Evolutionary conservation across 2,888 invertebrate genomes (phyloP).

Genomic region (Conus canariensis): DNA sequence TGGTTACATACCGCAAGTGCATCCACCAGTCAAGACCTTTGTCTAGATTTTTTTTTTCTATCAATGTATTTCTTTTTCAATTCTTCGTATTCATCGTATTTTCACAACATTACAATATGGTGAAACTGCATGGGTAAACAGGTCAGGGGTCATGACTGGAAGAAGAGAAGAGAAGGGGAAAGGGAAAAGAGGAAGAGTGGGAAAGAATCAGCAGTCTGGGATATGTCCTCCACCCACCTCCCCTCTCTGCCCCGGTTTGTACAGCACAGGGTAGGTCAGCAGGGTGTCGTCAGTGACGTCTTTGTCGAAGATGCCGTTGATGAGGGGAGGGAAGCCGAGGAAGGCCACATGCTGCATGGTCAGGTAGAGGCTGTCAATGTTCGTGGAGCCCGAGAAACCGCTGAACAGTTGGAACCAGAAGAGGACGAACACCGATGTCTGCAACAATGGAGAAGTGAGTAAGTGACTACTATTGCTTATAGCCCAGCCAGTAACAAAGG

Average conservation of each 20-base stretch:
- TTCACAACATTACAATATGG: no score
- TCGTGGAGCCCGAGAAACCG: constrained; percentile 95
- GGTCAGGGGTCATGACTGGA: no score
- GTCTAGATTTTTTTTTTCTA: no score
- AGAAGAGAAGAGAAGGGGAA: no score
- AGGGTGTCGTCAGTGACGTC: constrained; percentile 90
- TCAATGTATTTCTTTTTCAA: no score
- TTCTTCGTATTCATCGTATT: no score
- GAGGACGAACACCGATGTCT: constrained; percentile 96
- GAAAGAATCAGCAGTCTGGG: no score
- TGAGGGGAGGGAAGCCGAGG: constrained; percentile 95
- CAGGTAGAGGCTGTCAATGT: constrained; percentile 97
- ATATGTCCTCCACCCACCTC: constrained; percentile 62
- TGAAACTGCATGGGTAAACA: no score
- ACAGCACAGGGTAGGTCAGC: constrained; percentile 88
- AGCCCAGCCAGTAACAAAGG: no score
- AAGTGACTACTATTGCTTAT: background rate
- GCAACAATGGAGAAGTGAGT: constrained; percentile 63
- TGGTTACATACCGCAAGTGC: no score
- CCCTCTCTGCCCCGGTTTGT: constrained; percentile 86
- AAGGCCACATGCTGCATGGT: constrained; percentile 97
- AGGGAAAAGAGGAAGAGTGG: no score
- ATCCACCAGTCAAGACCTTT: no score
- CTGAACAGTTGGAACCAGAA: constrained; percentile 98
- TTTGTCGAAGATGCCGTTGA: constrained; percentile 96